Conservation (phyloP, 2,113 vertebrate species). For the Thalassoma bifasciatum region DNA sequence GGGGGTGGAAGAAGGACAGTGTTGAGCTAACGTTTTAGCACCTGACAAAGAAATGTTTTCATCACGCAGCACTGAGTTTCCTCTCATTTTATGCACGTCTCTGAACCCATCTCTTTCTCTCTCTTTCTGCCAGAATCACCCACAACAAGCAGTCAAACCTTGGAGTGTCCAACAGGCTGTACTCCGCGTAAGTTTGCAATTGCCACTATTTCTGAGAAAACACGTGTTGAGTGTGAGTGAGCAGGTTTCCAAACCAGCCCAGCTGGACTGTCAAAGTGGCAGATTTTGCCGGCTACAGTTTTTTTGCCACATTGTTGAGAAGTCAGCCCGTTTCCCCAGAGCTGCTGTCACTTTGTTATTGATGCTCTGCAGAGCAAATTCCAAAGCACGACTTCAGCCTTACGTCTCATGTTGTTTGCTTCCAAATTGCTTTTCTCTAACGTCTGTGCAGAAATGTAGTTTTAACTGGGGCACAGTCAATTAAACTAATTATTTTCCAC, state of each 20-base stretch:
- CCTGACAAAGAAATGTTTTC: constrained; percentile 73
- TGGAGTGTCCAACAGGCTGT: constrained; percentile 46
- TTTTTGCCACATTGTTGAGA: constrained; percentile 10
- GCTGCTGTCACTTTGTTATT: constrained; percentile 5
- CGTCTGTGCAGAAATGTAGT: no score
- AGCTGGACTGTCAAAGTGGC: constrained; percentile 33
- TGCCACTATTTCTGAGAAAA: neutral
- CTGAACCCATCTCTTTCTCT: neutral
- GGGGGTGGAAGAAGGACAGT: constrained; percentile 48
- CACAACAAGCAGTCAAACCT: constrained; percentile 12
- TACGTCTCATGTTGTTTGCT: neutral
- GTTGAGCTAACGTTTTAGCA: constrained; percentile 67
- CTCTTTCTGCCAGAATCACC: constrained; percentile 21
- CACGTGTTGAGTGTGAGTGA: neutral
- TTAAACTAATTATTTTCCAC: no score
- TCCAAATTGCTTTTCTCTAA: no score
- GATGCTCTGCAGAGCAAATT: constrained; percentile 28
- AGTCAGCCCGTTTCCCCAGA: neutral
- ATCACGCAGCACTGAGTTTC: constrained; percentile 43
- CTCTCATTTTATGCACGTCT: constrained; percentile 20
- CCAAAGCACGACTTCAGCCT: neutral
- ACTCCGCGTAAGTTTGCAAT: constrained; percentile 58
- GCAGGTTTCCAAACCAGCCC: constrained; percentile 10
- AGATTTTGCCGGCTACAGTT: neutral
- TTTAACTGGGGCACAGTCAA: no score